Conservation (phyloP, 1,140 invertebrate species). For the Phthorimaea operculella region DNA sequence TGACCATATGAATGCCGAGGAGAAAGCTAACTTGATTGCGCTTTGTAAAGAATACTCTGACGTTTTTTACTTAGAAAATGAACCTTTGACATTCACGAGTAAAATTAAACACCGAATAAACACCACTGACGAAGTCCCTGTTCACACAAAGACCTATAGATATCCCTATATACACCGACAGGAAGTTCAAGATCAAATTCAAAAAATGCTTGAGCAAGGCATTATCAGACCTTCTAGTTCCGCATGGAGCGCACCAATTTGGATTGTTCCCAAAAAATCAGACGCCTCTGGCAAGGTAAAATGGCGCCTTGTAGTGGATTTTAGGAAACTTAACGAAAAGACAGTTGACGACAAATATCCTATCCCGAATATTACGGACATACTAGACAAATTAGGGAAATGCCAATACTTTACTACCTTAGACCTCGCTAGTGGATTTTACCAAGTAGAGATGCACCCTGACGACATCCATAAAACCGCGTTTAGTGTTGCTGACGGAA, state of each 20-base stretch:
- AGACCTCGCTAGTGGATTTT: slow-evolving; percentile 61
- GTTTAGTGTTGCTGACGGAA: background rate
- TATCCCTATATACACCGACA: slow-evolving; percentile 21
- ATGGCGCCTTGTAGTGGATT: background rate
- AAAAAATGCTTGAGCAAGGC: slow-evolving; percentile 21
- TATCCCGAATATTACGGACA: slow-evolving; percentile 19
- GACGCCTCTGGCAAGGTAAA: background rate
- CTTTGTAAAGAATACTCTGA: background rate
- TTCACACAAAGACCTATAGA: slow-evolving; percentile 19
- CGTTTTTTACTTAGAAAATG: background rate
- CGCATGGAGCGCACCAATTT: background rate
- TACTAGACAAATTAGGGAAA: slow-evolving; percentile 51
- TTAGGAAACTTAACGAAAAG: background rate
- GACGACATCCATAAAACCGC: background rate
- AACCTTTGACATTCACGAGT: background rate
- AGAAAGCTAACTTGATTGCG: background rate
- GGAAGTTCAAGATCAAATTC: slow-evolving; percentile 28
- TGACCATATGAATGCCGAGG: background rate
- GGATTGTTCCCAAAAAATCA: background rate
- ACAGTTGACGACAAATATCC: background rate
- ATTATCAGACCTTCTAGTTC: background rate
- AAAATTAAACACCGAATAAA: slow-evolving; percentile 16
- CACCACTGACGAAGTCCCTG: slow-evolving; percentile 13
- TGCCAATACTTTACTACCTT: slow-evolving; percentile 49
- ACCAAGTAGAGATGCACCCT: slow-evolving; percentile 46